phyloP scores from a whole-genome alignment of 2,888 invertebrate genomes.

The Hydriomena furcata region DNA sequence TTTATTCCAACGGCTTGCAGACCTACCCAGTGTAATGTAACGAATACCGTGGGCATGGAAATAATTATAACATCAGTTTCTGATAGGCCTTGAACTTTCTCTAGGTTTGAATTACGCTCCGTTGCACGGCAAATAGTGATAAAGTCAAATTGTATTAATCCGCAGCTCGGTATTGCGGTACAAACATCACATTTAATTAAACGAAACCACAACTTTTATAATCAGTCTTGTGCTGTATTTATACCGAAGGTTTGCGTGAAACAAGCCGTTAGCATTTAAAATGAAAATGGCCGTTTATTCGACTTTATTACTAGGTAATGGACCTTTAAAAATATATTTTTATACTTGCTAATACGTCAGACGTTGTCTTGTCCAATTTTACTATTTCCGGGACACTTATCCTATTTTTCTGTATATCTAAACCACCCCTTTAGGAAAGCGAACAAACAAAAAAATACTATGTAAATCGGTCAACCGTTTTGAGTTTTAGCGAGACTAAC shows the following conservation, averaged over 20 bases:
- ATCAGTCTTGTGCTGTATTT: background rate
- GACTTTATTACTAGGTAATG: background rate
- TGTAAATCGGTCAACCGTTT: too few relatives aligned
- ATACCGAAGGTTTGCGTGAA: background rate
- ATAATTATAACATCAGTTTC: background rate
- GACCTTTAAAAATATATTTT: too few relatives aligned
- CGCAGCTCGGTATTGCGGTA: constrained; percentile 43
- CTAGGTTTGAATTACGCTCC: constrained; percentile 16
- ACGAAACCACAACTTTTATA: constrained; percentile 5
- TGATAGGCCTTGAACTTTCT: constrained; percentile 15
- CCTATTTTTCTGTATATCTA: too few relatives aligned
- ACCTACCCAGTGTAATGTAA: too few relatives aligned
- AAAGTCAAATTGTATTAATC: constrained; percentile 30
- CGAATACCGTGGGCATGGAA: background rate
- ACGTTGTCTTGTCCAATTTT: too few relatives aligned
- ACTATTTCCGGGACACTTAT: too few relatives aligned
- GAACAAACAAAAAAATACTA: too few relatives aligned
- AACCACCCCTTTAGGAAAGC: too few relatives aligned
- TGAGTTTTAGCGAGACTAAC: too few relatives aligned
- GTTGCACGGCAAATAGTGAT: constrained; percentile 31
- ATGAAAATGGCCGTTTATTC: too few relatives aligned
- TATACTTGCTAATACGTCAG: too few relatives aligned
- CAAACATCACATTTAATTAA: constrained; percentile 43
- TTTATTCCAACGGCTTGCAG: too few relatives aligned
- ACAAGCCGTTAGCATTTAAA: background rate